Evolutionary conservation across 2,113 vertebrate species (phyloP).

Genomic region (Gallinago undulata): DNA sequence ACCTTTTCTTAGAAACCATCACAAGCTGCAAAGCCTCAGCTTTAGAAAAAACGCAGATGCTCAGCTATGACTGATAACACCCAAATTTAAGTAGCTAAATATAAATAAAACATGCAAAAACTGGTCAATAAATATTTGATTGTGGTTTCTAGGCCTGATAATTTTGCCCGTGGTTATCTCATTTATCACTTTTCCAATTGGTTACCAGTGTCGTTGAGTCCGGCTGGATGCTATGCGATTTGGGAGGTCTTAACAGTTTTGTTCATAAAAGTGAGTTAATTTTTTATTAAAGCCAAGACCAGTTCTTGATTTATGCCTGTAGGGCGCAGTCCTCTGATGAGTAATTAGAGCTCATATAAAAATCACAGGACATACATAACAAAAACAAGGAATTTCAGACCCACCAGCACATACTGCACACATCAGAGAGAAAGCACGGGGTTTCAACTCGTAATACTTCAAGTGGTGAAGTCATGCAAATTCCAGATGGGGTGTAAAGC

Average conservation of each 20-base stretch:
- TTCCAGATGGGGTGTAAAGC: not conserved
- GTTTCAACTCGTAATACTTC: not conserved
- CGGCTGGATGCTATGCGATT: not conserved
- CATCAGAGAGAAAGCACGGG: not conserved
- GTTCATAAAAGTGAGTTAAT: conserved; percentile 3
- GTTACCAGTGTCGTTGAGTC: not conserved
- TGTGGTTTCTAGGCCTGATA: conserved; percentile 18
- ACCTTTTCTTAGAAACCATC: not conserved
- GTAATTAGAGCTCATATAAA: conserved; percentile 2
- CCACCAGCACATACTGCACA: not conserved
- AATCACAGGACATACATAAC: not conserved
- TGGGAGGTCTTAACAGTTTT: not conserved
- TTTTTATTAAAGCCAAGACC: conserved; percentile 25
- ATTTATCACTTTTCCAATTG: conserved; percentile 29
- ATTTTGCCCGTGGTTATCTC: conserved; percentile 48
- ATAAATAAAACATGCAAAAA: conserved; percentile 49
- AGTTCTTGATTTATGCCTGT: not conserved
- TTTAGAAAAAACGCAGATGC: not conserved
- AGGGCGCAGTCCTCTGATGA: not conserved
- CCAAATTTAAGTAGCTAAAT: not conserved
- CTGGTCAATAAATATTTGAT: conserved; percentile 56
- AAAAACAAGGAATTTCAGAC: not conserved
- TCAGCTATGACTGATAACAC: not conserved
- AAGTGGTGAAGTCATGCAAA: not conserved
- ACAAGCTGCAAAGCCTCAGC: not conserved